Conservation (phyloP, 2,888 invertebrate genomes). For the Xylocampa areola region DNA sequence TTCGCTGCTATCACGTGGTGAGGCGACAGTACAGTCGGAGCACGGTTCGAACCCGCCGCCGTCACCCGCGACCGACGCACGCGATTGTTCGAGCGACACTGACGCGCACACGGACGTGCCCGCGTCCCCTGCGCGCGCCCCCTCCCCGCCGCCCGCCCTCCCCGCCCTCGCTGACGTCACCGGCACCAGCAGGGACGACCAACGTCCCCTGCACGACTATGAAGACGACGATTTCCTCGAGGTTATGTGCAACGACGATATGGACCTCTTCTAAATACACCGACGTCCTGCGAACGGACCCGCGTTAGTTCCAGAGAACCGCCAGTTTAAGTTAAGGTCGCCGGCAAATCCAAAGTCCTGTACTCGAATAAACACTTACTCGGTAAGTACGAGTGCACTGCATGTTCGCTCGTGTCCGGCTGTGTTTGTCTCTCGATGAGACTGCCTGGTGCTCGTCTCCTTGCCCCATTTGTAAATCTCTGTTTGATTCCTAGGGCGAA, state of each 20-base stretch:
- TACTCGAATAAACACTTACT: conserved; percentile 43
- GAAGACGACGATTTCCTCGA: conserved; percentile 93
- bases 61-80: conserved; percentile 94
- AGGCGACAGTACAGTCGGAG: conserved; percentile 88
- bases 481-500: conserved; percentile 32
- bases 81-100: conserved; percentile 92
- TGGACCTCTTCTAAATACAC: conserved; percentile 91
- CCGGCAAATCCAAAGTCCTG: conserved; percentile 42
- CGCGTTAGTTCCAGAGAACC: conserved; percentile 24
- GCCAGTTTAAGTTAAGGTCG: conserved; percentile 33
- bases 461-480: conserved; percentile 31
- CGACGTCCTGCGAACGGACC: conserved; percentile 3
- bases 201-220: conserved; percentile 72
- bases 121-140: conserved; percentile 34
- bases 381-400: conserved; percentile 3
- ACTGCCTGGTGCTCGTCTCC: conserved; percentile 42
- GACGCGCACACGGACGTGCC: conserved; percentile 73
- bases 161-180: conserved; percentile 44
- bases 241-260: conserved; percentile 92
- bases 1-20: conserved; percentile 91
- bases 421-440: conserved; percentile 23
- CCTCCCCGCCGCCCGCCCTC: conserved; percentile 59
- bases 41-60: conserved; percentile 94
- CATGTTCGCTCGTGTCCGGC: not conserved
- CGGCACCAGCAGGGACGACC: conserved; percentile 67